A percentile compares a stretch with the other conserved stretches of the same genome.
These are phyloP conservation scores for Bombyx huttoni DNA, from an alignment of 2,888 invertebrate species.

Conservation along the genomic window DNA sequence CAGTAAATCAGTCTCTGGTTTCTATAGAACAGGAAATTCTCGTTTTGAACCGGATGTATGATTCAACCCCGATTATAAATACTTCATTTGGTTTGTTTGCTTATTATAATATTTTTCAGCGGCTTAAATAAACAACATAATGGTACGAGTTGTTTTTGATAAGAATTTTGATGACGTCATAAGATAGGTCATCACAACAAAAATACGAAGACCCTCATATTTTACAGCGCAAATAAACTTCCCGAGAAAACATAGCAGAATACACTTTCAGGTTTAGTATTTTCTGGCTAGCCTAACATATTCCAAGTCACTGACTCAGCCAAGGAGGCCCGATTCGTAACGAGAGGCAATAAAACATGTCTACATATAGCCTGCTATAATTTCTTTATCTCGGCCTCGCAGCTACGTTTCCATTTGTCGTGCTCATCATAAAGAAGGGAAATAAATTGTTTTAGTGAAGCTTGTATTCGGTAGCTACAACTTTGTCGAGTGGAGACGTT, in stretches of 20 bases:
- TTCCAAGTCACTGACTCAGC: neutral
- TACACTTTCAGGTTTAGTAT: neutral
- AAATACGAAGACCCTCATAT: neutral
- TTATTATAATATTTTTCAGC: too few relatives aligned
- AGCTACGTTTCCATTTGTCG: constrained; percentile 50
- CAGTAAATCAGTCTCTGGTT: too few relatives aligned
- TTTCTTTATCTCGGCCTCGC: constrained; percentile 56
- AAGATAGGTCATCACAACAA: too few relatives aligned
- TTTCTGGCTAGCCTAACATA: neutral
- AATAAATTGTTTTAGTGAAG: constrained; percentile 44
- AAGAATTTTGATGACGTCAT: too few relatives aligned
- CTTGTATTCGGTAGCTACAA: constrained; percentile 11
- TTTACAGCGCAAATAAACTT: neutral
- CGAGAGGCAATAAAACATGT: constrained; percentile 16
- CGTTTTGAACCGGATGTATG: too few relatives aligned
- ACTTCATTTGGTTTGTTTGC: too few relatives aligned
- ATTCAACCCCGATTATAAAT: too few relatives aligned
- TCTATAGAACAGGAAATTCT: too few relatives aligned
- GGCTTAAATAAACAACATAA: too few relatives aligned
- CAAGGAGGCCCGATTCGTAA: constrained; percentile 7
- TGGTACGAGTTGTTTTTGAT: too few relatives aligned
- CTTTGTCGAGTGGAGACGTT: too few relatives aligned
- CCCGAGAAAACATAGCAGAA: neutral
- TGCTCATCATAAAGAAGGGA: constrained; percentile 43
- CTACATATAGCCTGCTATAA: constrained; percentile 34